These are phyloP conservation scores for Misgurnus anguillicaudatus DNA, from an alignment of 2,113 vertebrate species.

Conservation along the genomic window DNA sequence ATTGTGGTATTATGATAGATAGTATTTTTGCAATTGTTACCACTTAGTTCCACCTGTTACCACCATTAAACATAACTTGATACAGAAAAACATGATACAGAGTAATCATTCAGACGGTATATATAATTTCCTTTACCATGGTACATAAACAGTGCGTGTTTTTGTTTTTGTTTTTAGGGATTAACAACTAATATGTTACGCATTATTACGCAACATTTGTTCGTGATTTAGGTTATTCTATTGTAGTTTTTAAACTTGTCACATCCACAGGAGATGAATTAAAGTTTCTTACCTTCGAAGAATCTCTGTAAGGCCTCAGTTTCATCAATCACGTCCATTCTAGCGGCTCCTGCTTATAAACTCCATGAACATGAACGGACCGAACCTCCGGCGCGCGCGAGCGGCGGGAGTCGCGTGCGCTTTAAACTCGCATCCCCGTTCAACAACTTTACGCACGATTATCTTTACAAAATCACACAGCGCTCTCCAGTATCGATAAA, in stretches of 20 bases:
- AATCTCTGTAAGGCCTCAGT: constrained; percentile 97
- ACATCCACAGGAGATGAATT: constrained; percentile 8
- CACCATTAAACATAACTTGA: no score
- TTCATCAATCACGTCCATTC: constrained; percentile 99
- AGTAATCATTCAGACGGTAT: background rate
- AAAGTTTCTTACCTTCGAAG: constrained; percentile 87
- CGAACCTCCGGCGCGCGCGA: constrained; percentile 65
- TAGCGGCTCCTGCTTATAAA: constrained; percentile 77
- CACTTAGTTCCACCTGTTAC: no score
- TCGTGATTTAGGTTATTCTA: background rate
- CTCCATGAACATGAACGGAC: constrained; percentile 73
- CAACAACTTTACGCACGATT: constrained; percentile 30
- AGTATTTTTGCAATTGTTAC: no score
- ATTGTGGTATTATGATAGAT: no score
- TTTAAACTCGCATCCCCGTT: constrained; percentile 64
- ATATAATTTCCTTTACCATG: background rate
- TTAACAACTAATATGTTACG: no score
- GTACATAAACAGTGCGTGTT: no score
- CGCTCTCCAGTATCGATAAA: no score
- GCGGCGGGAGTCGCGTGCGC: constrained; percentile 59
- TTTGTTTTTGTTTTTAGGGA: no score
- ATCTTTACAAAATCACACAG: background rate
- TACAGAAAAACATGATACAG: no score
- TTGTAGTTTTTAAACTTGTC: background rate
- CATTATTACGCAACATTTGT: no score